A percentile compares a stretch with the other conserved stretches of the same genome.
Evolutionary conservation across 2,888 invertebrate genomes (phyloP).

Genomic region (Xanthorhoe spadicearia): DNA sequence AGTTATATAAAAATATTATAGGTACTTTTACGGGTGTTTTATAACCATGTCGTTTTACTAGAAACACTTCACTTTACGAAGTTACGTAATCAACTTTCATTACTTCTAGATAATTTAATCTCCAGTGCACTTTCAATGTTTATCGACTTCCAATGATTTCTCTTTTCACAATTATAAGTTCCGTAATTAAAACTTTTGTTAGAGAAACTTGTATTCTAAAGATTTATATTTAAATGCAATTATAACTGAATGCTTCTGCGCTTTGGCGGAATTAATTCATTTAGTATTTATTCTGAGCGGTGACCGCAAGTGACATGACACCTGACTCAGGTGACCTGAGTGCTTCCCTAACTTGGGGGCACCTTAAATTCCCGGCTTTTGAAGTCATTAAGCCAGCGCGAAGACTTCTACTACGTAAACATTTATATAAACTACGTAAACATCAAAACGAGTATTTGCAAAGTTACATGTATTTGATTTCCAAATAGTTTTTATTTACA

Average conservation of each 20-base stretch:
- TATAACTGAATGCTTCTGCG: too few relatives aligned
- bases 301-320: too few relatives aligned
- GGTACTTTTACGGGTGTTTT: neutral
- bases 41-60: neutral
- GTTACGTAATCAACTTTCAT: constrained; percentile 40
- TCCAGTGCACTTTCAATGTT: constrained; percentile 38
- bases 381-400: too few relatives aligned
- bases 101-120: constrained; percentile 37
- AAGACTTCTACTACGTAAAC: too few relatives aligned
- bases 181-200: constrained; percentile 31
- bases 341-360: too few relatives aligned
- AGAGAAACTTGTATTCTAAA: constrained; percentile 23
- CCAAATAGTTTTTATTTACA: neutral
- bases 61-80: constrained; percentile 4
- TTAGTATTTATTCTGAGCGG: too few relatives aligned
- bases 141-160: constrained; percentile 35
- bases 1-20: neutral
- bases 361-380: too few relatives aligned
- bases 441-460: too few relatives aligned
- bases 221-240: too few relatives aligned
- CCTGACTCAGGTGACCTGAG: too few relatives aligned
- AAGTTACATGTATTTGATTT: too few relatives aligned
- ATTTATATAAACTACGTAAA: too few relatives aligned
- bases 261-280: neutral
- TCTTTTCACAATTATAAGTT: constrained; percentile 31